These are phyloP conservation scores for Clepsis dumicolana DNA, from an alignment of 2,888 invertebrate species.

Conservation along the genomic window DNA sequence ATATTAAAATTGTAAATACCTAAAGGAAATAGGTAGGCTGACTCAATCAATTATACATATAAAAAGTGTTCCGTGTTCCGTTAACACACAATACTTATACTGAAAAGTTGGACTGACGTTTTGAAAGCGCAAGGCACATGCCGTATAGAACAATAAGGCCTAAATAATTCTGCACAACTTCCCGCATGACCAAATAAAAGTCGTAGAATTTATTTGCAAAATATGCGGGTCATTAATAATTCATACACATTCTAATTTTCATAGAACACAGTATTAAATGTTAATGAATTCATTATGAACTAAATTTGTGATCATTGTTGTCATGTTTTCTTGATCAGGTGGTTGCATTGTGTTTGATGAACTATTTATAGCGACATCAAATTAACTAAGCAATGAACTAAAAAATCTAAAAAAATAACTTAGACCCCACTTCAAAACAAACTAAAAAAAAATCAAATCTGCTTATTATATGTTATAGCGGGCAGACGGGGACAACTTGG, in stretches of 20 bases:
- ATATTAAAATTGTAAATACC: no score
- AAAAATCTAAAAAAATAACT: no score
- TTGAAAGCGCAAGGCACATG: background rate
- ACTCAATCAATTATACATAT: no score
- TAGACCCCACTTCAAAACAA: no score
- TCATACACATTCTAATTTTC: background rate
- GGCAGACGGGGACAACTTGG: no score
- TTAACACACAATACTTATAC: no score
- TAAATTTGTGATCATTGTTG: background rate
- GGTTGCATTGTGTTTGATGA: background rate
- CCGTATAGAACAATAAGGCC: background rate
- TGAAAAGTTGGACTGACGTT: background rate
- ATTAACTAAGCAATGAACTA: no score
- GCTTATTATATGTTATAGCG: no score
- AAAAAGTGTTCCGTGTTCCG: no score
- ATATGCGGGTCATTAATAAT: conserved; percentile 20
- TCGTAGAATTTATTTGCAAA: conserved; percentile 2
- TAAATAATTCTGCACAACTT: conserved; percentile 11
- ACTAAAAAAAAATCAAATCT: no score
- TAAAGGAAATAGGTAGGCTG: no score
- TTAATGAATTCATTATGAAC: background rate
- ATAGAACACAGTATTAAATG: background rate
- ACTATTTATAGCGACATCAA: no score
- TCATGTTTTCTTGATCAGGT: background rate
- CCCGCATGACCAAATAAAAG: conserved; percentile 4